Conservation (phyloP, 2,888 invertebrate genomes). For the Apamea anceps region DNA sequence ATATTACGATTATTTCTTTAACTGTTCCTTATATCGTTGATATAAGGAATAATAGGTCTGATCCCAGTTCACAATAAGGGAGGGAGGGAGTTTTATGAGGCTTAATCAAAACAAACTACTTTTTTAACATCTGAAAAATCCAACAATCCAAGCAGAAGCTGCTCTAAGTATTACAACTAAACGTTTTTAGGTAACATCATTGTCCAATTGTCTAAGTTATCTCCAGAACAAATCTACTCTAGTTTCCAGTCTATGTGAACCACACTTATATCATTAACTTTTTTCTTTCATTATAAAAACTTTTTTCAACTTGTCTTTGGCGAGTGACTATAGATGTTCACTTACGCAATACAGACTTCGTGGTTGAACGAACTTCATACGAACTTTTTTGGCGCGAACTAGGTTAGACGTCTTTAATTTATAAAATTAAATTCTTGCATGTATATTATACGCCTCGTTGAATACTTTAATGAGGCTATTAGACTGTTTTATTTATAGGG, state of each 20-base stretch:
- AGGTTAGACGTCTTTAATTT: slow-evolving; percentile 44
- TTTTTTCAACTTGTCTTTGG: slow-evolving; percentile 41
- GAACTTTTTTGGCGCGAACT: slow-evolving; percentile 47
- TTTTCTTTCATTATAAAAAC: slow-evolving; percentile 16
- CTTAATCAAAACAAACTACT: neutral
- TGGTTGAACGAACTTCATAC: slow-evolving; percentile 65
- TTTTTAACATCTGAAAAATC: neutral
- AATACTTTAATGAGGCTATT: slow-evolving; percentile 33
- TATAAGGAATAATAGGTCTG: neutral
- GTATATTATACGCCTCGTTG: slow-evolving; percentile 37
- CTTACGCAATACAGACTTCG: slow-evolving; percentile 58
- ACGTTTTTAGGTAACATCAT: slow-evolving; percentile 25
- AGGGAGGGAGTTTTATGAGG: neutral
- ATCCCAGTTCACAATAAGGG: neutral
- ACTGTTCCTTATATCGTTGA: neutral
- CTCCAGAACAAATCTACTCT: slow-evolving; percentile 34
- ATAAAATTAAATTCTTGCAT: slow-evolving; percentile 34
- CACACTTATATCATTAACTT: slow-evolving; percentile 26
- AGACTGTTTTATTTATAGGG: slow-evolving; percentile 18
- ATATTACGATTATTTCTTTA: neutral
- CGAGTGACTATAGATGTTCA: slow-evolving; percentile 35
- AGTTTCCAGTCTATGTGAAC: slow-evolving; percentile 36
- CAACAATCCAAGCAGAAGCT: neutral
- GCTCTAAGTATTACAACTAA: slow-evolving; percentile 9
- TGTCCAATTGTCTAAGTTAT: slow-evolving; percentile 41